Evolutionary conservation across 2,113 vertebrate species (phyloP).

Genomic region (Neotoma lepida): DNA sequence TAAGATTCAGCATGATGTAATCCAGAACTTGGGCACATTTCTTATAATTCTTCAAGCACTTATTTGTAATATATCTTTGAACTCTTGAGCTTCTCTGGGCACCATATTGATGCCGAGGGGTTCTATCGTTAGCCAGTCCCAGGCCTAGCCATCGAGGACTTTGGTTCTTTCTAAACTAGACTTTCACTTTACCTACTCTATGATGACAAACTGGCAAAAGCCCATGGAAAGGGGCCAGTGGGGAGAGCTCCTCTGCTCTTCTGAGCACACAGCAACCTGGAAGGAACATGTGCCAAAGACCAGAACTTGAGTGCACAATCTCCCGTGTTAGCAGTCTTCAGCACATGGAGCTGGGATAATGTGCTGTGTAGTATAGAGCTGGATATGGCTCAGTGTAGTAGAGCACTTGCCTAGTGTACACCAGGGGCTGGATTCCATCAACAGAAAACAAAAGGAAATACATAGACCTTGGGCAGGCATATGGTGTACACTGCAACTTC

Average conservation of each 20-base stretch:
- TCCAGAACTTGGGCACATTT: background rate
- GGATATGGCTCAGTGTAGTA: background rate
- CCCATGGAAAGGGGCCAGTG: background rate
- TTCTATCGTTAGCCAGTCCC: background rate
- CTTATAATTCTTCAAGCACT: background rate
- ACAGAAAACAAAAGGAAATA: background rate
- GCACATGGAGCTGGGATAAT: background rate
- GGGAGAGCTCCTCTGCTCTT: background rate
- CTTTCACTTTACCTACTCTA: background rate
- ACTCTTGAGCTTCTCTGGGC: background rate
- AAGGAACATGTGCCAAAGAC: background rate
- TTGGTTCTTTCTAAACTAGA: background rate
- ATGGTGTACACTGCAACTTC: too few relatives aligned
- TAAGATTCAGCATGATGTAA: constrained; percentile 20
- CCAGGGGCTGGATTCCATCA: background rate
- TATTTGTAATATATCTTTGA: background rate
- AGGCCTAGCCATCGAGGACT: background rate
- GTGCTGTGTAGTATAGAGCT: background rate
- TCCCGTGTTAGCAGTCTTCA: background rate
- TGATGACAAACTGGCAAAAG: background rate
- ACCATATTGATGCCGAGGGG: background rate
- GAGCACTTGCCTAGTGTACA: background rate
- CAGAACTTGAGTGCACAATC: background rate
- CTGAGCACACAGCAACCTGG: background rate
- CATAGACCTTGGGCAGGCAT: background rate